phyloP scores from a whole-genome alignment of 2,888 invertebrate genomes.

The Seira ritae region DNA sequence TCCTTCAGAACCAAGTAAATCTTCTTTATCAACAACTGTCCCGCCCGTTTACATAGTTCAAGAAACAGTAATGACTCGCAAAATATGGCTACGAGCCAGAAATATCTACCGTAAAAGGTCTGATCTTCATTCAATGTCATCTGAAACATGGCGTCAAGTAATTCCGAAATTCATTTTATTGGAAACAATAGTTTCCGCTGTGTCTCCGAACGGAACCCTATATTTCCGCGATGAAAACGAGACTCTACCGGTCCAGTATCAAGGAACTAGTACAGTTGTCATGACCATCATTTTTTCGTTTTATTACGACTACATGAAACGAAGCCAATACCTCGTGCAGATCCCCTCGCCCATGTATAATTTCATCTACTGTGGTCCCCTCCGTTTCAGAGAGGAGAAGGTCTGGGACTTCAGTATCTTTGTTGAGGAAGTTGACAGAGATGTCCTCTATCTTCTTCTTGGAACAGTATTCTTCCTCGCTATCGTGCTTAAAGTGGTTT shows the following conservation, averaged over 20 bases:
- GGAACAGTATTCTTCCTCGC: background rate
- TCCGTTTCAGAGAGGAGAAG: background rate
- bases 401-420: background rate
- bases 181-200: background rate
- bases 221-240: background rate
- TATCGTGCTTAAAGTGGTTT: background rate
- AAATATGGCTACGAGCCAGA: no score
- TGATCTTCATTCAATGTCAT: background rate
- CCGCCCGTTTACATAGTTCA: no score
- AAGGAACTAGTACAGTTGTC: background rate
- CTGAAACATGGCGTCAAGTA: background rate
- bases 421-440: background rate
- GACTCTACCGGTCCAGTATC: background rate
- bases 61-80: no score
- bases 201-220: background rate
- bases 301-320: background rate
- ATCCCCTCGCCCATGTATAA: background rate
- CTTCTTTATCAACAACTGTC: no score
- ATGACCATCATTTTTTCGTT: background rate
- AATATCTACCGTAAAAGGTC: background rate
- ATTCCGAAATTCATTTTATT: background rate
- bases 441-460: background rate
- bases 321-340: background rate
- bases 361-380: background rate
- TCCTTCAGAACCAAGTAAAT: no score